Evolutionary conservation across 2,888 invertebrate species (phyloP), one percentile per base, ranked within the genome.

Genomic region (Empis livida): DNA sequence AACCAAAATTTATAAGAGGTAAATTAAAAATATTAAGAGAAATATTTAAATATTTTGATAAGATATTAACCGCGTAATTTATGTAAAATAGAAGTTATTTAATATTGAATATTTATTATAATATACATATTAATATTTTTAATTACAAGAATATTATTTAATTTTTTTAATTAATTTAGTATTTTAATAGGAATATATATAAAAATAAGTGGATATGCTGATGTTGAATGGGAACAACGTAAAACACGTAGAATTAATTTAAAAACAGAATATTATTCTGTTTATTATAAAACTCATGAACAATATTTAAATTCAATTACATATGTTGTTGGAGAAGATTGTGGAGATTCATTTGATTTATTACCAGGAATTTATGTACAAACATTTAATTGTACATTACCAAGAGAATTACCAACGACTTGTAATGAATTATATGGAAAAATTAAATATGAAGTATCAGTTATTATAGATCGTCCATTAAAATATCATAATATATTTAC

Each of bases 401-500:
- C 65, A 9, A 57, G 59, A 15, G 65, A 80, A 48, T 70, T 88
- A 47, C 89, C 89, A 10, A 83, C 84, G 10, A 84, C 84, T 3
- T 88, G 86, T 64, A 81, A 80, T 60, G 82, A 82, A 3, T 74
- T 81, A 57, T 73, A 73, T 66, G 86, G 90, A 0, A 76, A 79
- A 58, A 77, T 92, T 23, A 74, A 83, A 30, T 92, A 91, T 61
- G 80, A 79, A 5, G 76, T 87, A 10, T 84, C 82, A 60, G 82
- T 83, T 16, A 79, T 77, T 4, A 71, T 92, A 16, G 89, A 90
- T 62, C 75, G 85, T 27, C 87, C 89, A 11, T 87, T 86, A 83
- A 86, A 84, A 58, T 83, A 84, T 64, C 88, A 91, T 58, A 39
- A 39, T 39, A 17, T 20, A 13, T 39, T 39, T 39, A 39, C 17